Base-by-base conservation (phyloP, 2,113 vertebrate genomes). In the Garra rufa region DNA sequence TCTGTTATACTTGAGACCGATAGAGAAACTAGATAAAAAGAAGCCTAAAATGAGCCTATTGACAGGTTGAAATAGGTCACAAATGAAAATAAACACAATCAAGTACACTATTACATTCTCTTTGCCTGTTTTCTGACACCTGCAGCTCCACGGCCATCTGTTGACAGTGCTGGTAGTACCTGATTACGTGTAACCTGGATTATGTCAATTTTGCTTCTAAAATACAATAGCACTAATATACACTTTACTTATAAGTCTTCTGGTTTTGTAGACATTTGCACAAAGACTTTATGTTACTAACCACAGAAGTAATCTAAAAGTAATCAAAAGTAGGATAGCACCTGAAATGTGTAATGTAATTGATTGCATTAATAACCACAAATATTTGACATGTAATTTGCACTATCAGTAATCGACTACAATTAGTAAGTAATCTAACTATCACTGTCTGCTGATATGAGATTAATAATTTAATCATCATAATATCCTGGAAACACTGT, bases 401-500 rank as follows among this genome's bases (percentile, higher is more conserved):
- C 2, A 9, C 34, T 34, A 55, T 55, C 6, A 55, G 52, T 55
- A 55, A n/a, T 9, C 2, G 19, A 9, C 19, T 3, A 55, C 19
- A 55, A 9, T 8, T 21, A 8, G 50, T 50, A 17, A 55, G 17
- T 55, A 21, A 50, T 50, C 15, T 50, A 52, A 6, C 50, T 0
- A 52, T 17, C 50, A 19, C 50, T 52, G 6, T 52, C 34, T 34
- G 34, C 5, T 70, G 34, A 41, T 65, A 65, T 43, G 38, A 71
- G 21, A 71, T 43, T 71, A 24, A 71, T 71, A 0, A 7, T 43
- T 41, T 4, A 24, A 48, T 44, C 14, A 48, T 19, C 26, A 13
- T 74, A 46, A 74, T 9, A 74, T 48, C 44, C 13, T 74, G 24
- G 71, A 74, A 74, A 74, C 43, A 43, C 9, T 71, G 69, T 71